Conservation (phyloP, 2,797 vertebrate genomes). For the Cephalopachus bancanus region DNA sequence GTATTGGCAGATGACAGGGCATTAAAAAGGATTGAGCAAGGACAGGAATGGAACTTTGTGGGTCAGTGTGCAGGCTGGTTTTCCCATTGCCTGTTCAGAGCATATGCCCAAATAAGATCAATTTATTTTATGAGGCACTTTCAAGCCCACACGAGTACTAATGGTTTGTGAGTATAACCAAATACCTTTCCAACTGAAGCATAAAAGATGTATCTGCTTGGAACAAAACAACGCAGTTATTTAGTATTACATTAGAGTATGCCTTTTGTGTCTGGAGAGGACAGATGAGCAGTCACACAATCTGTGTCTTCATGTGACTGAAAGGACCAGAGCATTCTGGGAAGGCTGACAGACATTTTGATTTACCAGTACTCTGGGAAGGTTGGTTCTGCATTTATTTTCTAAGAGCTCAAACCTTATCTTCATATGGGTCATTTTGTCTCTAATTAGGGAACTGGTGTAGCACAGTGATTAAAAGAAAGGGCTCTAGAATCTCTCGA, state of each 20-base stretch:
- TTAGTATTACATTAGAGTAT: neutral
- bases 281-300: neutral
- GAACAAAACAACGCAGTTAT: conserved; percentile 30
- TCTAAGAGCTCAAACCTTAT: neutral
- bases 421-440: neutral
- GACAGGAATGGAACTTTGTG: conserved; percentile 24
- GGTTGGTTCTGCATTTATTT: neutral
- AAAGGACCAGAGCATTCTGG: neutral
- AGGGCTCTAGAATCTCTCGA: neutral
- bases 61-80: neutral
- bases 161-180: neutral
- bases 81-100: conserved; percentile 21
- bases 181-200: conserved; percentile 44
- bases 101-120: conserved; percentile 30
- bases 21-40: conserved; percentile 12
- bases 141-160: neutral
- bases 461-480: neutral
- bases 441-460: neutral
- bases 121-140: conserved; percentile 66
- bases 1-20: conserved; percentile 22
- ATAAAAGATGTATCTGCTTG: conserved; percentile 35
- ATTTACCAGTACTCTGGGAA: neutral
- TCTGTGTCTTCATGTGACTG: neutral
- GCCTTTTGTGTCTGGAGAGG: conserved; percentile 35
- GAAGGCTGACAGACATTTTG: neutral